phyloP scores from a whole-genome alignment of 2,888 invertebrate species.

The Microctonus aethiopoides region DNA sequence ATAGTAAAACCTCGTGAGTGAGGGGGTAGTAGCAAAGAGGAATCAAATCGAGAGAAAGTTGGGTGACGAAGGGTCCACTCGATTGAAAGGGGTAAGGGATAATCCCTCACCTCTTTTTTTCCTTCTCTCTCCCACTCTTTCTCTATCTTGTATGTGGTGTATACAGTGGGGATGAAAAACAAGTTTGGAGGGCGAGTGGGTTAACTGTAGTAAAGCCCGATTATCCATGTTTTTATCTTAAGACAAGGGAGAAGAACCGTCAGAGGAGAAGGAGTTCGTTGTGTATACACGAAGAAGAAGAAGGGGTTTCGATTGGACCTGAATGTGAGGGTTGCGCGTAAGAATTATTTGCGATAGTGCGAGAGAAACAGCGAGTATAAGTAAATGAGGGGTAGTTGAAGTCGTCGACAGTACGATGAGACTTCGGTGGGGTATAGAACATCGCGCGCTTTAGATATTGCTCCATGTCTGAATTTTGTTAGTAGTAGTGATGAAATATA shows the following conservation, averaged over 20 bases:
- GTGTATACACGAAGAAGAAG: constrained; percentile 41
- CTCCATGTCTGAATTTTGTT: constrained; percentile 36
- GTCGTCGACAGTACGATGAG: constrained; percentile 5
- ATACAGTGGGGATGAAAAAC: constrained; percentile 37
- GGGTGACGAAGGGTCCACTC: constrained; percentile 13
- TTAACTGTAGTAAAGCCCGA: constrained; percentile 64
- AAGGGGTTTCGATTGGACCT: constrained; percentile 38
- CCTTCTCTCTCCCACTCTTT: neutral
- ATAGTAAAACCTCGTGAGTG: too few species aligned
- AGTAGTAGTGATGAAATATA: constrained; percentile 38
- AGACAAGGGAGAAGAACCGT: constrained; percentile 51
- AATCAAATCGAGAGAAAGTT: constrained; percentile 16
- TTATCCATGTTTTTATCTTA: constrained; percentile 66
- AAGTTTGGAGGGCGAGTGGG: constrained; percentile 53
- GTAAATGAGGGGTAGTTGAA: constrained; percentile 35
- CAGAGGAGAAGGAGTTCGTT: constrained; percentile 42
- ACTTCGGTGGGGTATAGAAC: constrained; percentile 39
- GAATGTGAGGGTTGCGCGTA: neutral
- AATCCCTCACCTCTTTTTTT: neutral
- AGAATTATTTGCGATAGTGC: neutral
- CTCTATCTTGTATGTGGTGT: neutral
- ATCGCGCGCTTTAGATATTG: constrained; percentile 31
- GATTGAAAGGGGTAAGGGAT: constrained; percentile 13
- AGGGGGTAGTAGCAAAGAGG: constrained; percentile 11
- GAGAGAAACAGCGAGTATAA: constrained; percentile 33